phyloP scores from a whole-genome alignment of 2,113 vertebrate species.

The Lagopus leucura region DNA sequence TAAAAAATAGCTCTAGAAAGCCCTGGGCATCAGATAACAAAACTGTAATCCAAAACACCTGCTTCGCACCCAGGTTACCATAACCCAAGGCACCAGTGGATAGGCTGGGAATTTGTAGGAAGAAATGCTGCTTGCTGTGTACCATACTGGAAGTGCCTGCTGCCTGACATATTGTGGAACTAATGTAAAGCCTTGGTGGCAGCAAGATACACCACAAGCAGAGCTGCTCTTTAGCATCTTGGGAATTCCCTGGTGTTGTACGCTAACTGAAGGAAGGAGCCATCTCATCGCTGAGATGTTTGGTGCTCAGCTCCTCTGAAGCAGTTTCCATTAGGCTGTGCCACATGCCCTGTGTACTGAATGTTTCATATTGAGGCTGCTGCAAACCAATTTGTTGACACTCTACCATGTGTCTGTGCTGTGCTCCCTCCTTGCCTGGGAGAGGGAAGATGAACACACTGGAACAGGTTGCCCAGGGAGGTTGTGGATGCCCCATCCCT shows the following conservation, averaged over 20 bases:
- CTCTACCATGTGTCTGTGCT: background rate
- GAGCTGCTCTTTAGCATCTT: background rate
- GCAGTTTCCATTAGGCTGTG: background rate
- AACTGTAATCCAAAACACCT: background rate
- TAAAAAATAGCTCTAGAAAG: background rate
- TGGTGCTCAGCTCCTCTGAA: background rate
- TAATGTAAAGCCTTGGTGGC: background rate
- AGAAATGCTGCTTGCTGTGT: background rate
- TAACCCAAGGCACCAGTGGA: background rate
- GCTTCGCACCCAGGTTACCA: background rate
- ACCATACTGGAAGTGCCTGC: background rate
- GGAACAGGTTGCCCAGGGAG: too few relatives aligned
- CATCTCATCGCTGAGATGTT: background rate
- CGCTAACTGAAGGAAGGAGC: slow-evolving; percentile 11
- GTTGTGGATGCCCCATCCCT: too few relatives aligned
- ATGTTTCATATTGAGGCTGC: background rate
- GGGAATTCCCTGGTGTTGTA: background rate
- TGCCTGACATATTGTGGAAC: background rate
- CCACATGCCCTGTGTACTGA: background rate
- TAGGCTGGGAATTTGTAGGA: background rate
- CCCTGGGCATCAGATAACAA: background rate
- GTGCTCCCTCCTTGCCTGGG: background rate
- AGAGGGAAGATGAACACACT: background rate
- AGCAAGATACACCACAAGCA: background rate
- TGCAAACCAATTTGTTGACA: background rate